Evolutionary conservation across 2,888 invertebrate species (phyloP).

Genomic region (Lymantria dispar): DNA sequence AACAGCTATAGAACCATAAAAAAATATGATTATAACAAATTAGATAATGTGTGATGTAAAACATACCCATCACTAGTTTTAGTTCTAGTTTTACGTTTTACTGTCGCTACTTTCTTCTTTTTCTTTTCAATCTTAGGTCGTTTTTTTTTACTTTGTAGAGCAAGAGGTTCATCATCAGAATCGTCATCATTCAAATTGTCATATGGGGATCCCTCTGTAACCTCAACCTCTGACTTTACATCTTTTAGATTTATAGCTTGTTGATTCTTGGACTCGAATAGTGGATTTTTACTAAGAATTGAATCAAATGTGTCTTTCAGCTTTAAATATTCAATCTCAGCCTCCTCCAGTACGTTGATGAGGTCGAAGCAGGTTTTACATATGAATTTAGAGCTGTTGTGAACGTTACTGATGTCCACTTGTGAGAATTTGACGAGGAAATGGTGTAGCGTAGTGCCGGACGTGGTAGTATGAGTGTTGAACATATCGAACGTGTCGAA

Average conservation of each 20-base stretch:
- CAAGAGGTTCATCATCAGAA: slow-evolving; percentile 55
- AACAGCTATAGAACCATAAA: too few species aligned
- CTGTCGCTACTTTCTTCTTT: slow-evolving; percentile 51
- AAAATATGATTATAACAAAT: too few species aligned
- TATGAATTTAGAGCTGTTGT: slow-evolving; percentile 45
- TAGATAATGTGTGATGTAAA: not conserved
- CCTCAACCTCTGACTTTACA: slow-evolving; percentile 37
- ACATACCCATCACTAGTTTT: slow-evolving; percentile 43
- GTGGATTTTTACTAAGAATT: slow-evolving; percentile 65
- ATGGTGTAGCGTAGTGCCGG: slow-evolving; percentile 48
- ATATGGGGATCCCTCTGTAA: slow-evolving; percentile 22
- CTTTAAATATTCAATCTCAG: slow-evolving; percentile 64
- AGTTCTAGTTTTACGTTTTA: slow-evolving; percentile 29
- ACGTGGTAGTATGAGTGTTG: slow-evolving; percentile 43
- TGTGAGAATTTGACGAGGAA: slow-evolving; percentile 57
- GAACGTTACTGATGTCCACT: slow-evolving; percentile 39
- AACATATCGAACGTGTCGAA: slow-evolving; percentile 49
- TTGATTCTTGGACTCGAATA: slow-evolving; percentile 43
- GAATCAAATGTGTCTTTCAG: slow-evolving; percentile 64
- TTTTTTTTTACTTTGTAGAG: slow-evolving; percentile 55
- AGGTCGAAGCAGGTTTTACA: slow-evolving; percentile 65
- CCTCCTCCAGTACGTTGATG: slow-evolving; percentile 62
- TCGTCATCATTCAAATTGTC: slow-evolving; percentile 22
- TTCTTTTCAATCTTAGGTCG: slow-evolving; percentile 54
- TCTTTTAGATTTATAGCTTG: slow-evolving; percentile 31